Evolutionary conservation across 2,888 invertebrate species (phyloP), one percentile per base, ranked within the genome.

Genomic region (Beris morrisii): DNA sequence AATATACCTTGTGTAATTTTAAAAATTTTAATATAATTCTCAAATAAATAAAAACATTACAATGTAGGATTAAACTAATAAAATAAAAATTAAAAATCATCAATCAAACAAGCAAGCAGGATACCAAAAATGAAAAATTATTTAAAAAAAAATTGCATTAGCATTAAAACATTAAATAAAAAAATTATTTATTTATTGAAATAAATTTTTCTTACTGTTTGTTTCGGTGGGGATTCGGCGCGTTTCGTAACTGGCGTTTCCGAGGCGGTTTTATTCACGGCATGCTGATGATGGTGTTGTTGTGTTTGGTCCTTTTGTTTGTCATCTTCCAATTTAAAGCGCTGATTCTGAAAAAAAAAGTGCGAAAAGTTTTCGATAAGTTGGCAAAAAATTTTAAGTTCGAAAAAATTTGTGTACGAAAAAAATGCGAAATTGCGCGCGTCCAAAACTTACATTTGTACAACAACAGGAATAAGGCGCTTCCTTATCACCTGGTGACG

Each of bases 321-420:
- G 55, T 79, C 78, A 43, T 78, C 75, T 67, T 79, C 76, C 30
- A 75, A 73, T 74, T 78, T 79, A 70, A 79, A 75, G 68, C 77
- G 76, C 72, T 80, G 79, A 72, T 76, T 79, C 78, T 80, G 66
- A 74, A 69, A 75, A 71, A 38, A 45, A 38, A 13, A 5, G 12
- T 2, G 12, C 7, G 5, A 48, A 48, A 48, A 48, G n/a, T n/a
- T 15, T 44, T 9, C 44, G 9, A 12, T n/a, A n/a, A 44, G 44
- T 12, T 9, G 11, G 11, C n/a, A n/a, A 48, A 46, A 5, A 15
- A 48, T 48, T 48, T 15, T n/a, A 52, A 15, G 3, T 43, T 52
- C 53, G 2, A 28, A 31, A 30, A 11, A 31, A 44, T 30, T 32
- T 31, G 28, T 61, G 30, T 30, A 12, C 12, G 6, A 15, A 28